phyloP scores from a whole-genome alignment of 2,797 vertebrate genomes.

The Cygnus olor region DNA sequence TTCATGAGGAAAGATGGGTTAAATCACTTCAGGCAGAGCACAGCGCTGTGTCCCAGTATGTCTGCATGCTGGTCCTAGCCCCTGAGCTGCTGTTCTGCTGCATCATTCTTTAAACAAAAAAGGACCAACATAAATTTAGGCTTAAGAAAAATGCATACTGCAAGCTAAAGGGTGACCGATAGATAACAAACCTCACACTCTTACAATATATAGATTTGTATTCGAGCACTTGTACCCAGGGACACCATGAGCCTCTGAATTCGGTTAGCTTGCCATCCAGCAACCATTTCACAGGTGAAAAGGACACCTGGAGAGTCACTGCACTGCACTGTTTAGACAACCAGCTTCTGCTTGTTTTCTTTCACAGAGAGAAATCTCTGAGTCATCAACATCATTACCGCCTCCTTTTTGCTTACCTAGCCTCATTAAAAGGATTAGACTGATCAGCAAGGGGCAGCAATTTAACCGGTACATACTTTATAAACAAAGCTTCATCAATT shows the following conservation, averaged over 20 bases:
- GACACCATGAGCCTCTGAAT: neutral
- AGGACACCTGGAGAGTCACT: neutral
- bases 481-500: slow-evolving; percentile 37
- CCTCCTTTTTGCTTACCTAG: slow-evolving; percentile 59
- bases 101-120: neutral
- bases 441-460: slow-evolving; percentile 44
- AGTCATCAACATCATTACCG: slow-evolving; percentile 54
- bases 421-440: slow-evolving; percentile 54
- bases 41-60: neutral
- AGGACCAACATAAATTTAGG: neutral
- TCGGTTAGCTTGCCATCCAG: neutral
- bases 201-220: neutral
- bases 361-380: slow-evolving; percentile 25
- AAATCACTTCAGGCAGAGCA: neutral
- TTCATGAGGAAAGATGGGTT: neutral
- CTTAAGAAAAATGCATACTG: neutral
- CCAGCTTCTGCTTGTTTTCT: neutral
- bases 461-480: slow-evolving; percentile 8
- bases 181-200: neutral
- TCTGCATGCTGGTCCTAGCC: neutral
- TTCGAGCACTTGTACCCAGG: neutral
- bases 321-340: neutral
- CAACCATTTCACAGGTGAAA: slow-evolving; percentile 6
- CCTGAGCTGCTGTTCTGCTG: neutral
- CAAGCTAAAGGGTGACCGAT: neutral